Conservation (phyloP, 2,113 vertebrate species). For the Piaya cayana region DNA sequence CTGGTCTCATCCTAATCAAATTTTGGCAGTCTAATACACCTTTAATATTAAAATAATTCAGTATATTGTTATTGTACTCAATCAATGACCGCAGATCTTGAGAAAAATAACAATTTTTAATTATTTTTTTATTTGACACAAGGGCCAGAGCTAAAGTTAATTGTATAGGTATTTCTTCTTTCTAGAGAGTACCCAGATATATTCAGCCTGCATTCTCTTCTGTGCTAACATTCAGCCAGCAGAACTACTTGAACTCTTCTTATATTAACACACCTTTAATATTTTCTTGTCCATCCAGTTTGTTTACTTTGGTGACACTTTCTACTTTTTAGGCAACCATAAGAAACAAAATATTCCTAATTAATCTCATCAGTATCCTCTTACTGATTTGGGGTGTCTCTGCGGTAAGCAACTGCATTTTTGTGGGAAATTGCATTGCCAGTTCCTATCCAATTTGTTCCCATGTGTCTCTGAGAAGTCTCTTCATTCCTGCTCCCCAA, state of each 20-base stretch:
- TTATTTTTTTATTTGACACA: not conserved
- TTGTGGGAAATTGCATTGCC: not conserved
- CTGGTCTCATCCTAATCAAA: not conserved
- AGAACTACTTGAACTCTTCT: not conserved
- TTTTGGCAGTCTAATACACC: not conserved
- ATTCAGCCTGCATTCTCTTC: not conserved
- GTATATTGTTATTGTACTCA: not conserved
- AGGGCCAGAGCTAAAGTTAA: not conserved
- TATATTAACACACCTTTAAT: not conserved
- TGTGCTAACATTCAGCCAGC: not conserved
- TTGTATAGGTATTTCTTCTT: not conserved
- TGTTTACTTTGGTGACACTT: not conserved
- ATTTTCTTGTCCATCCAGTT: not conserved
- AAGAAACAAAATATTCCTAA: not conserved
- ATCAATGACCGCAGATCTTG: not conserved
- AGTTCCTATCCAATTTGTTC: not conserved
- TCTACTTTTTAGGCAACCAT: not conserved
- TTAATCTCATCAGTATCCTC: not conserved
- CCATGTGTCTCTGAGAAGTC: not conserved
- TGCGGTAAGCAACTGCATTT: not conserved
- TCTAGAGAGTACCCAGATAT: not conserved
- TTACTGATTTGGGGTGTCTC: not conserved
- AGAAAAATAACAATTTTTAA: not conserved
- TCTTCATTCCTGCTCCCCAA: not conserved
- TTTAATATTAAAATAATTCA: not conserved